phyloP scores from a whole-genome alignment of 2,113 vertebrate genomes.

The Apistogramma diplotaenia region DNA sequence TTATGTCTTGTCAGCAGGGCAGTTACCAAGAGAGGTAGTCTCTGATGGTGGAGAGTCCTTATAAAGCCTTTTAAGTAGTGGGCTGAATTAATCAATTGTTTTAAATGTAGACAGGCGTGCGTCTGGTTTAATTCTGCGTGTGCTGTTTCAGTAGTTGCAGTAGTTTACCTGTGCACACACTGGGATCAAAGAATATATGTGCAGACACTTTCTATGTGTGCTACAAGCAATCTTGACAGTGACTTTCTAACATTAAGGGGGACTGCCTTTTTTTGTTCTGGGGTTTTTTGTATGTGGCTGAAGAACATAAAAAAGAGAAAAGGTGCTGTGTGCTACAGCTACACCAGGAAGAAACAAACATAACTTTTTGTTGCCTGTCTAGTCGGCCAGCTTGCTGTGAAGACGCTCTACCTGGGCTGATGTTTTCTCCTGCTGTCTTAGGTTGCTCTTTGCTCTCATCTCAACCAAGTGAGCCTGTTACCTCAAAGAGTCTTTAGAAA shows the following conservation, averaged over 20 bases:
- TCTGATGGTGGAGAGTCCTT: not conserved
- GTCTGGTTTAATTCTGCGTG: not conserved
- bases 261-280: not conserved
- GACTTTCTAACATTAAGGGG: not conserved
- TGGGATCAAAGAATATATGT: not conserved
- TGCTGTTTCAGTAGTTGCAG: not conserved
- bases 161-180: not conserved
- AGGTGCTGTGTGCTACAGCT: no score
- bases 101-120: not conserved
- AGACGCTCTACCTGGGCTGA: not conserved
- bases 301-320: not conserved
- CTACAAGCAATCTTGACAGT: not conserved
- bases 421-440: not conserved
- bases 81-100: not conserved
- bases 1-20: slow-evolving; percentile 23
- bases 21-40: not conserved
- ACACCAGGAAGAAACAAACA: not conserved
- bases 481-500: not conserved
- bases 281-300: not conserved
- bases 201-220: not conserved
- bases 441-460: not conserved
- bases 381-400: not conserved
- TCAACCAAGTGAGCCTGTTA: not conserved
- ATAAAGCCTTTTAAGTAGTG: not conserved
- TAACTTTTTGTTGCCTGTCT: not conserved